Conservation (phyloP, 2,888 invertebrate genomes). For the Allygus modestus region DNA sequence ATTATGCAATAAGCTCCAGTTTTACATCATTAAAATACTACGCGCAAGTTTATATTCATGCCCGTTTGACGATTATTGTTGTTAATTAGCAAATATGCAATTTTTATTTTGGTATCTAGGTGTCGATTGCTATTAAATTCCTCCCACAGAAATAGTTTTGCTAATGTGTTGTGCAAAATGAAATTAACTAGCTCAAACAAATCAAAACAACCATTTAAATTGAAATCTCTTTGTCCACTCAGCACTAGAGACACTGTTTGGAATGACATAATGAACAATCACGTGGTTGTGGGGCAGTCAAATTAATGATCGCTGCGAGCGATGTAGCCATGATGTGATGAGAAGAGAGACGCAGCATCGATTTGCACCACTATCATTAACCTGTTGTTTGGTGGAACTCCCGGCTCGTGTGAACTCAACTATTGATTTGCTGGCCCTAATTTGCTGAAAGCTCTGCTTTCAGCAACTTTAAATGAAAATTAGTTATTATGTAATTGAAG, state of each 20-base stretch:
- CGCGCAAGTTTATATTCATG: no score
- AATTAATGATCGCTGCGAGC: constrained; percentile 4
- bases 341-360: not conserved
- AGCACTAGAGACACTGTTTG: not conserved
- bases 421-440: not conserved
- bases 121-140: no score
- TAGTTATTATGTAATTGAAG: no score
- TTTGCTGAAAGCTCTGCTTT: not conserved
- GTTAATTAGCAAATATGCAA: no score
- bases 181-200: not conserved
- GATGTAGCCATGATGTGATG: no score
- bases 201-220: not conserved
- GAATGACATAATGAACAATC: constrained; percentile 24
- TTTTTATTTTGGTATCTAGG: no score
- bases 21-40: no score
- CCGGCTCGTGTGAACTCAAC: not conserved
- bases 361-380: not conserved
- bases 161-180: no score
- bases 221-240: not conserved
- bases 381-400: not conserved
- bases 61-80: no score
- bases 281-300: constrained; percentile 1
- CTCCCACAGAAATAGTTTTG: no score
- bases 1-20: no score
- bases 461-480: no score